Evolutionary conservation across 2,113 vertebrate genomes (phyloP).

Genomic region (Beaufortia kweichowensis): DNA sequence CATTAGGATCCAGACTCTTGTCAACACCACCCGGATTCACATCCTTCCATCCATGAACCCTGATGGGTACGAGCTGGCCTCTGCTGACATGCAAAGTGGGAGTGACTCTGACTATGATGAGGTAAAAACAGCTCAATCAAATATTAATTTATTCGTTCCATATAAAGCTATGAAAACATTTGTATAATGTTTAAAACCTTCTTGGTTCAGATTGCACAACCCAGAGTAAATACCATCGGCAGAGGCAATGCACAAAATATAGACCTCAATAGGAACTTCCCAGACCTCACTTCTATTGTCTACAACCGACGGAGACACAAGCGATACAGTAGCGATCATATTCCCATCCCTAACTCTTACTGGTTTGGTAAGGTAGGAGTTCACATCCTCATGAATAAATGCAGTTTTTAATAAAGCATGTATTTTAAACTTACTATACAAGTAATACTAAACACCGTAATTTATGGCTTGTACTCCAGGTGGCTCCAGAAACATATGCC

Average conservation of each 20-base stretch:
- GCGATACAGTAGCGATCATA: conserved; percentile 77
- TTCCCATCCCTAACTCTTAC: conserved; percentile 90
- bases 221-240: conserved; percentile 80
- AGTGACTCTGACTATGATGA: conserved; percentile 57
- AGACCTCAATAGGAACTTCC: conserved; percentile 94
- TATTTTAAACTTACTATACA: too few relatives aligned
- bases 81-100: conserved; percentile 71
- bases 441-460: conserved; percentile 4
- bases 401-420: too few relatives aligned
- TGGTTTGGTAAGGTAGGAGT: conserved; percentile 95
- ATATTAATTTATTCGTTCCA: too few relatives aligned
- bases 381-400: conserved; percentile 40
- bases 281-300: conserved; percentile 85
- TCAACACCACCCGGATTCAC: conserved; percentile 91
- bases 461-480: conserved; percentile 66
- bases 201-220: conserved; percentile 70
- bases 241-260: conserved; percentile 89
- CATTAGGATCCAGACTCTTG: conserved; percentile 79
- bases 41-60: conserved; percentile 95
- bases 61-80: conserved; percentile 88
- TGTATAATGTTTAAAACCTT: too few relatives aligned
- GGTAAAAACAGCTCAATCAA: conserved; percentile 53
- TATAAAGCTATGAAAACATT: too few relatives aligned
- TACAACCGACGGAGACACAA: conserved; percentile 76
- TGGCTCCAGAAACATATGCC: conserved; percentile 92